Conservation (phyloP, 1,140 invertebrate species). For the Sitophilus oryzae region DNA sequence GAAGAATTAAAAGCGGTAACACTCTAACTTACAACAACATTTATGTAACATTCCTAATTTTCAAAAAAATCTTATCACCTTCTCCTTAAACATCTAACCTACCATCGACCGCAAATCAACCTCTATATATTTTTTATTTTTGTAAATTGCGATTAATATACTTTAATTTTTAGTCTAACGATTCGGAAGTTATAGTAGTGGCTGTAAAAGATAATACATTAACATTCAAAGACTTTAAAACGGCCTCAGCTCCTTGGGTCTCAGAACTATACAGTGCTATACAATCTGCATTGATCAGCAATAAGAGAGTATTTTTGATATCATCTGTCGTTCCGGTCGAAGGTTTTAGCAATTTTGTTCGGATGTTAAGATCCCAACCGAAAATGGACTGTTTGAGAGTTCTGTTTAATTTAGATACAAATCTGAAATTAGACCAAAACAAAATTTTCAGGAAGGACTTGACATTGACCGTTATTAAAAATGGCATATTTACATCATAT, state of each 20-base stretch:
- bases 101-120: no score
- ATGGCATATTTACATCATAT: conserved; percentile 29
- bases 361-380: conserved; percentile 26
- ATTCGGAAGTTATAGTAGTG: conserved; percentile 22
- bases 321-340: conserved; percentile 34
- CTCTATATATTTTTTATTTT: no score
- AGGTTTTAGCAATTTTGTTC: conserved; percentile 35
- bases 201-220: conserved; percentile 35
- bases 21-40: no score
- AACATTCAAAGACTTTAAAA: conserved; percentile 34
- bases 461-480: conserved; percentile 30
- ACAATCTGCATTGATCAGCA: conserved; percentile 13
- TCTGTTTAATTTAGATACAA: conserved; percentile 37
- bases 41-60: no score
- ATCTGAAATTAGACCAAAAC: conserved; percentile 20
- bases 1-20: no score
- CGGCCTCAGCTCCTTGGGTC: conserved; percentile 32
- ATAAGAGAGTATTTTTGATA: conserved; percentile 30
- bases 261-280: conserved; percentile 30
- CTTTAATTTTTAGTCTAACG: conserved; percentile 17
- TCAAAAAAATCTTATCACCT: no score
- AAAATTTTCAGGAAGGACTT: conserved; percentile 32
- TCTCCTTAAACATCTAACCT: no score
- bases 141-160: no score
- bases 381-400: conserved; percentile 29